Conservation (phyloP, 2,888 invertebrate genomes). For the Sarcophaga carnaria region DNA sequence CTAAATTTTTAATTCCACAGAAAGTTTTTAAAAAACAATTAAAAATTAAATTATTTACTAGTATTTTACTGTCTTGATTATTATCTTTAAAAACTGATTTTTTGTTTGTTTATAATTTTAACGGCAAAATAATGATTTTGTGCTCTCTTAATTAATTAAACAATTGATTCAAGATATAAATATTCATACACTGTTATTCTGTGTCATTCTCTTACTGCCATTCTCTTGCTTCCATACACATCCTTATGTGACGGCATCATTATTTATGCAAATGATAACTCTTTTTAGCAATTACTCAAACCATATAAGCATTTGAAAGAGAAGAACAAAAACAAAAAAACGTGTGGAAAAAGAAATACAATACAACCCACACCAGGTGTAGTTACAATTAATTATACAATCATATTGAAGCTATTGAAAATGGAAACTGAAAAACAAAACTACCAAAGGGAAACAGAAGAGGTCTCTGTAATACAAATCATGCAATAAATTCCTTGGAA, state of each 20-base stretch:
- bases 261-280: constrained; percentile 61
- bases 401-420: constrained; percentile 49
- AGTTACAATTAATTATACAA: constrained; percentile 54
- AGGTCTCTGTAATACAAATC: not conserved
- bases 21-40: no score
- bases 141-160: constrained; percentile 41
- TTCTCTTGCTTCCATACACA: not conserved
- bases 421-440: not conserved
- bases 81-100: no score
- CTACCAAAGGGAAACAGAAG: not conserved
- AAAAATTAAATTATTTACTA: no score
- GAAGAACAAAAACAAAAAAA: no score
- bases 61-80: no score
- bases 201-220: not conserved
- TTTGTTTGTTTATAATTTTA: no score
- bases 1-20: no score
- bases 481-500: not conserved
- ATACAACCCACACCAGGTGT: constrained; percentile 15
- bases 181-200: not conserved
- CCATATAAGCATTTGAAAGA: constrained; percentile 19
- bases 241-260: constrained; percentile 5
- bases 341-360: not conserved
- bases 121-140: no score
- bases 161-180: constrained; percentile 47
- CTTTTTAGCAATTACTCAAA: constrained; percentile 59